Evolutionary conservation across 2,797 vertebrate genomes (phyloP).

Genomic region (Nannoperca australis): DNA sequence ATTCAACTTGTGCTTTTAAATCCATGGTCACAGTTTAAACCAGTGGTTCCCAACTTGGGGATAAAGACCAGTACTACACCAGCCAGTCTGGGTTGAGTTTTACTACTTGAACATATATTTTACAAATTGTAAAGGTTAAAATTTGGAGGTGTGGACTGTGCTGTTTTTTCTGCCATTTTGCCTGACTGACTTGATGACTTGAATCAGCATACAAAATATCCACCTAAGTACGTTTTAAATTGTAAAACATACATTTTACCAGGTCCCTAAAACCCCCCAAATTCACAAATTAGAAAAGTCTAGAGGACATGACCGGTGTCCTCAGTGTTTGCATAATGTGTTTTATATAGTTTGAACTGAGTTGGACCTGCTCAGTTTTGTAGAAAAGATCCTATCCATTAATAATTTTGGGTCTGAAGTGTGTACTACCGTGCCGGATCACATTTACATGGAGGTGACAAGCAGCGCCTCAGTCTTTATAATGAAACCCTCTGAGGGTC

Average conservation of each 20-base stretch:
- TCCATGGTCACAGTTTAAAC: not conserved
- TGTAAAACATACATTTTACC: not conserved
- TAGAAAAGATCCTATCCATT: not conserved
- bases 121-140: not conserved
- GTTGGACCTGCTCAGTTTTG: not conserved
- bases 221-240: not conserved
- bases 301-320: no score
- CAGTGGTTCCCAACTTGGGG: not conserved
- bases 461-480: conserved; percentile 1
- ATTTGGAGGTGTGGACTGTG: not conserved
- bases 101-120: not conserved
- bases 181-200: no score
- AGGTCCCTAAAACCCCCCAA: not conserved
- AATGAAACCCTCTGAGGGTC: not conserved
- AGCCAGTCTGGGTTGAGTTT: not conserved
- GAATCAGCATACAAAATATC: not conserved
- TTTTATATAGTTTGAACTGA: not conserved
- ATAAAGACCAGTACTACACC: not conserved
- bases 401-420: not conserved
- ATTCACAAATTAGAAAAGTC: no score
- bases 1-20: not conserved
- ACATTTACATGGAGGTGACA: conserved; percentile 44
- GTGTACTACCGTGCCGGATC: conserved; percentile 32
- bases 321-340: not conserved
- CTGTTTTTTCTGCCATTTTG: not conserved